phyloP scores from a whole-genome alignment of 2,797 vertebrate genomes.

The Menidia menidia region DNA sequence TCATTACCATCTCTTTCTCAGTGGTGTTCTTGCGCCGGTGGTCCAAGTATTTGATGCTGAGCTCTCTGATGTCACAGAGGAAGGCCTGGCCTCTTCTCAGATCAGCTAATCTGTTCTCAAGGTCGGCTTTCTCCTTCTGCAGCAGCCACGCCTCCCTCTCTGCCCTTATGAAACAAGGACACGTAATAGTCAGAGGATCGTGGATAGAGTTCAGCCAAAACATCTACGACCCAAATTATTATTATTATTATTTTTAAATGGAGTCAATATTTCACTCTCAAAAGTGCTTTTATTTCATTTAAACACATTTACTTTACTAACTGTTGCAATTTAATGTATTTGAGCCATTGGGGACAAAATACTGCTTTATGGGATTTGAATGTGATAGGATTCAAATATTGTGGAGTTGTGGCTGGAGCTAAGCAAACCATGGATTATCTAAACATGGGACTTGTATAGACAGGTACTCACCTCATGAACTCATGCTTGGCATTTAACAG shows the following conservation, averaged over 20 bases:
- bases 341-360: too few species aligned
- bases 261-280: too few species aligned
- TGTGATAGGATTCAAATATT: too few species aligned
- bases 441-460: neutral
- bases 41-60: conserved; percentile 55
- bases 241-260: too few species aligned
- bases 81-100: conserved; percentile 55
- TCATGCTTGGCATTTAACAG: conserved; percentile 67
- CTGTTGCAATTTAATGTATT: too few species aligned
- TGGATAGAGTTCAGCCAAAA: neutral
- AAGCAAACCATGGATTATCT: neutral
- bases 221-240: too few species aligned
- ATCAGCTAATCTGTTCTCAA: conserved; percentile 49
- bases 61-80: conserved; percentile 56
- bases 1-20: conserved; percentile 57
- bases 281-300: too few species aligned
- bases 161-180: conserved; percentile 43
- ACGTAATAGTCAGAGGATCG: neutral
- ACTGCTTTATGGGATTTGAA: too few species aligned
- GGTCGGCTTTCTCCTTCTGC: conserved; percentile 58
- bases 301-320: too few species aligned
- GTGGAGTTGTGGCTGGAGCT: too few species aligned
- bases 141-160: conserved; percentile 49
- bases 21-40: conserved; percentile 40
- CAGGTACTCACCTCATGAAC: conserved; percentile 64